These are phyloP conservation scores for Tholera decimalis DNA, from an alignment of 2,888 invertebrate genomes.

Conservation along the genomic window DNA sequence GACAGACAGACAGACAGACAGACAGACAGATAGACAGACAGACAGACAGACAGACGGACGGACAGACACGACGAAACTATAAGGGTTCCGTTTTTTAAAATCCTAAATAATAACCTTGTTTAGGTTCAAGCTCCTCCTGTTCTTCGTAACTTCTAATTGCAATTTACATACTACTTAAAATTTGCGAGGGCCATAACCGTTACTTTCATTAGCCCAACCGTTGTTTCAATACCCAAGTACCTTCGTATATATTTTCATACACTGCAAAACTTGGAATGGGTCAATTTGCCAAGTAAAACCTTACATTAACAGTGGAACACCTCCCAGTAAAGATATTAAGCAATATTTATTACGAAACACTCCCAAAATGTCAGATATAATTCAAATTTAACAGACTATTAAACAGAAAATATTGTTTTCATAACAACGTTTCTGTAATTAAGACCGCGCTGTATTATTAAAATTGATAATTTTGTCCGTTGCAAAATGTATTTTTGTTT, in stretches of 20 bases:
- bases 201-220: constrained; percentile 19
- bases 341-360: constrained; percentile 69
- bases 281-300: constrained; percentile 49
- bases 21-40: too few relatives aligned
- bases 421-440: constrained; percentile 64
- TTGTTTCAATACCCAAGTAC: constrained; percentile 16
- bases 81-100: too few relatives aligned
- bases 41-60: too few relatives aligned
- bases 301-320: constrained; percentile 52
- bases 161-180: constrained; percentile 24
- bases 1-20: too few relatives aligned
- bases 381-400: constrained; percentile 75
- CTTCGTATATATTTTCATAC: constrained; percentile 35
- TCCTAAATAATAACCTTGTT: too few relatives aligned
- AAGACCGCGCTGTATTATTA: constrained; percentile 52
- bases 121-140: too few relatives aligned
- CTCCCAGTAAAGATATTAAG: constrained; percentile 65
- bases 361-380: constrained; percentile 68
- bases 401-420: constrained; percentile 70
- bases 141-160: not conserved
- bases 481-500: constrained; percentile 20
- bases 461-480: constrained; percentile 39
- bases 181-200: constrained; percentile 16
- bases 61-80: too few relatives aligned
- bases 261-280: constrained; percentile 37